Conservation (phyloP, 2,113 vertebrate species). For the Actinemys pallida region DNA sequence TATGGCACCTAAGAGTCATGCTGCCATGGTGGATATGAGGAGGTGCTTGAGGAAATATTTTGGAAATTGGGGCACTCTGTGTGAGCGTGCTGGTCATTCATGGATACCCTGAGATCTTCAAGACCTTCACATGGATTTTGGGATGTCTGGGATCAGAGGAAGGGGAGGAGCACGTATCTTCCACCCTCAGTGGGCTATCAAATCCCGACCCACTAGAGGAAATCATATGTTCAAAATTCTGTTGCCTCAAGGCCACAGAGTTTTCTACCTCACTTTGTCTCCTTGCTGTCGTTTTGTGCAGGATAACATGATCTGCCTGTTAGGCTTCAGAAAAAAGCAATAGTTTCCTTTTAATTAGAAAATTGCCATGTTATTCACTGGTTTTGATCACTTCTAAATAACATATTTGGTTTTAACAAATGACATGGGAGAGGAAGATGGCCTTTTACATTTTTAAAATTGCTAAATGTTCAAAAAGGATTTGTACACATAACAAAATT, state of each 20-base stretch:
- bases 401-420: conserved; percentile 75
- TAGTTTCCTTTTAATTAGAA: conserved; percentile 74
- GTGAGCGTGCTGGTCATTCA: background rate
- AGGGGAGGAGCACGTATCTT: conserved; percentile 41
- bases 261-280: conserved; percentile 71
- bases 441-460: conserved; percentile 76
- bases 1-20: background rate
- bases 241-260: conserved; percentile 65
- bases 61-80: background rate
- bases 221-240: conserved; percentile 66
- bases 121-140: conserved; percentile 43
- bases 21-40: background rate
- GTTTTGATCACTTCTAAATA: conserved; percentile 73
- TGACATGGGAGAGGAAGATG: conserved; percentile 68
- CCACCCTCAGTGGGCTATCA: conserved; percentile 51
- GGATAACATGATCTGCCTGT: conserved; percentile 62
- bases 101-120: conserved; percentile 19
- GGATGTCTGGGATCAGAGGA: conserved; percentile 46
- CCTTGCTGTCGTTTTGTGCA: conserved; percentile 62
- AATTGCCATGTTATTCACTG: conserved; percentile 67
- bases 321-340: conserved; percentile 62
- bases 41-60: background rate
- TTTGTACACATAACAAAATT: conserved; percentile 79
- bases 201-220: conserved; percentile 64
- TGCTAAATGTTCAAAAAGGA: conserved; percentile 74